Evolutionary conservation across 23 tunicate species (phyloP), one percentile per base, ranked within the genome.

Genomic region (Diplosoma virens): DNA sequence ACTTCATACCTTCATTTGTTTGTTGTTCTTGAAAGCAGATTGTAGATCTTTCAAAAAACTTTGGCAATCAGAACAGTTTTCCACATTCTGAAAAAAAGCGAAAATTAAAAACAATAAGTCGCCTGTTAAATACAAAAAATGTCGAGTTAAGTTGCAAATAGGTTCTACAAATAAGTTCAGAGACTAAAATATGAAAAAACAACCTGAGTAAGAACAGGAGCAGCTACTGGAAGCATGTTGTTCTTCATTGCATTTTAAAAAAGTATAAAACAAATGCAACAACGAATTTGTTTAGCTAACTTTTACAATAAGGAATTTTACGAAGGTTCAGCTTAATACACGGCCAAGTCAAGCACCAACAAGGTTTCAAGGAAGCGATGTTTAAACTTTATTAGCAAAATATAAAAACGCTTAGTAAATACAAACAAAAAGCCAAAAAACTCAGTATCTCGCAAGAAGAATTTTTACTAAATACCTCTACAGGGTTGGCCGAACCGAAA

Each of bases 41-140:
- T 82, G 84, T 7, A 89, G 64, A 77, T 89, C 88, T 58, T 63
- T 63, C 3, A 89, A 21, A 31, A 89, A 89, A 9, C 77, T 81
- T 33, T 78, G 70, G 47, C 96, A 89, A 59, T 89, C 88, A 21
- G 63, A n/a, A 63, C 93, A 86, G 25, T 37, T 52, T 29, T 63
- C 20, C 9, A 26, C 35, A 28, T 67, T 50, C 26, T 67, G 52
- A 45, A 16, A 45, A 45, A 11, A 45, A 45, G 16, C 11, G 16
- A 11, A 45, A 45, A 9, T 16, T 45, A 9, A 11, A 45, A 45
- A 9, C 52, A 45, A n/a, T n/a, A n/a, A n/a, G 50, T 41, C 50
- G 50, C 11, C 50, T 41, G 9, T 41, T 41, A 7, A 9, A 41
- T 14, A 14, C 9, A 9, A 41, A 9, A 41, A 41, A 41, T 7